Conservation (phyloP, 2,113 vertebrate species). For the Microtus ochrogaster region DNA sequence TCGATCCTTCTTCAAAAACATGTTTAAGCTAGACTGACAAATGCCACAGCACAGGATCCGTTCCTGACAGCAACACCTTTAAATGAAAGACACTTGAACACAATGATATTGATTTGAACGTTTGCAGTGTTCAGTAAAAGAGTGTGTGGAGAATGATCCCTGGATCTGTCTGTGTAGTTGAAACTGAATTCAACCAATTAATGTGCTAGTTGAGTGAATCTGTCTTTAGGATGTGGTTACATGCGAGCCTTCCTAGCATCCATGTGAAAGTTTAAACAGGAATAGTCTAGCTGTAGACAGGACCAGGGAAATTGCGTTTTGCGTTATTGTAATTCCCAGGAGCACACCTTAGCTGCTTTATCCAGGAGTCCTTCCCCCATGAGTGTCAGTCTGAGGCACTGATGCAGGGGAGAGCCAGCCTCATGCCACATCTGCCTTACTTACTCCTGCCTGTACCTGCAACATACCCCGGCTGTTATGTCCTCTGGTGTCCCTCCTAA, state of each 20-base stretch:
- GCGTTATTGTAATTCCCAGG: not conserved
- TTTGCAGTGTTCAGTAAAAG: not conserved
- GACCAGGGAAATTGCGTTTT: not conserved
- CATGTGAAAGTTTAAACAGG: not conserved
- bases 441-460: not conserved
- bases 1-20: not conserved
- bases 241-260: not conserved
- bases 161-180: not conserved
- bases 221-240: slow-evolving; percentile 25
- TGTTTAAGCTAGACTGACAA: not conserved
- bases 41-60: not conserved
- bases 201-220: not conserved
- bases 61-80: not conserved
- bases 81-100: not conserved
- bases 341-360: not conserved
- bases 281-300: not conserved
- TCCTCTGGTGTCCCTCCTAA: not conserved
- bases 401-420: not conserved
- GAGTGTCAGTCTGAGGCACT: not conserved
- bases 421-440: not conserved
- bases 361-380: accelerated
- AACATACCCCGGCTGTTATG: too few relatives aligned
- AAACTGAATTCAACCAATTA: not conserved
- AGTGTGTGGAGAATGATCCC: not conserved
- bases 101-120: not conserved